Percentiles rank a stretch among this genome's conserved stretches.
Evolutionary conservation across 2,797 vertebrate species (phyloP).

Genomic region (Synanceia verrucosa): DNA sequence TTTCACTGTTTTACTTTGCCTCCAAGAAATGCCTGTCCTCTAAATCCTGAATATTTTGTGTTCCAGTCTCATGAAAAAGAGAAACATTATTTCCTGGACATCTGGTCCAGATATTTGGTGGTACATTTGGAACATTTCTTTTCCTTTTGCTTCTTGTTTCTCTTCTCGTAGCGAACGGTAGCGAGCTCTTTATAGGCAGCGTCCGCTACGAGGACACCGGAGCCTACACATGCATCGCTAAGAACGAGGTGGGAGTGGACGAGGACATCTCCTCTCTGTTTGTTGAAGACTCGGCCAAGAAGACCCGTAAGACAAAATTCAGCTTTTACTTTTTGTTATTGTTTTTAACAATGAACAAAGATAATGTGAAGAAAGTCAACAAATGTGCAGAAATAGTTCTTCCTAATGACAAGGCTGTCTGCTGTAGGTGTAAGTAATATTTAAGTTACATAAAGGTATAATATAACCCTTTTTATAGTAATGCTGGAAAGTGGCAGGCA

Average conservation of each 20-base stretch:
- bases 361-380: no score
- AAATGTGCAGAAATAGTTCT: no score
- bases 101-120: background rate
- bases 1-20: no score
- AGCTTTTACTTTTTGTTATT: no score
- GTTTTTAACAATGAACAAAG: no score
- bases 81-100: background rate
- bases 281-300: conserved; percentile 94
- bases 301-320: conserved; percentile 87
- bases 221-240: conserved; percentile 97
- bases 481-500: no score
- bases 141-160: background rate
- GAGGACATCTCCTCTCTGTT: conserved; percentile 98
- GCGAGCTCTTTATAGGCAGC: conserved; percentile 91
- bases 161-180: conserved; percentile 87
- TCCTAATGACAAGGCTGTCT: background rate
- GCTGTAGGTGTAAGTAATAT: background rate
- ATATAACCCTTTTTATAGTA: background rate
- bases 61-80: background rate
- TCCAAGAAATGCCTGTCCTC: background rate
- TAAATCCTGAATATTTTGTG: background rate
- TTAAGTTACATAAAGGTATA: background rate
- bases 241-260: conserved; percentile 96
- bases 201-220: conserved; percentile 98
- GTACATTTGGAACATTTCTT: background rate